Evolutionary conservation across 2,113 vertebrate genomes (phyloP), one percentile per base, ranked within the genome.

Genomic region (Girardinichthys multiradiatus): DNA sequence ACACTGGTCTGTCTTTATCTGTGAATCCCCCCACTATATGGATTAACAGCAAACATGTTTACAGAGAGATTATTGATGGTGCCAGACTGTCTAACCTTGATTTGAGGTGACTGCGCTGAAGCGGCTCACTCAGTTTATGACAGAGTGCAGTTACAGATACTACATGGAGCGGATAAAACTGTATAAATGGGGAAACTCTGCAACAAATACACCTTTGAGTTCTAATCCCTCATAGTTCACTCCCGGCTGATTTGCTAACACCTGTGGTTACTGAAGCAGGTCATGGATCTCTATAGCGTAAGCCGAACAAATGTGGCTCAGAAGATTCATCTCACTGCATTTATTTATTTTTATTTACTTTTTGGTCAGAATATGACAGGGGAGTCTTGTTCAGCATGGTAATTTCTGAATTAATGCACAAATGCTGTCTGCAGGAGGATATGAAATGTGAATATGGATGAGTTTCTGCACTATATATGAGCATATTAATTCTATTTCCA

Each of bases 41-140:
- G 92, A 94, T 94, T 92, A 93, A 87, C 92, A 79, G 87, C 71
- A 89, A 92, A 93, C 89, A 91, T 91, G 88, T 93, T 93, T 93
- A 93, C 90, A 90, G 91, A 87, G 87, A 93, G 91, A 91, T 92
- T 93, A 90, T 75, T 86, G 82, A 66, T 60, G 76, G 74, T 81
- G 84, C 89, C 87, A 87, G 76, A 81, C 85, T 82, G 83, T 66
- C 81, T 83, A 72, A 87, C 82, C 81, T 87, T 89, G 81, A 90
- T 90, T 85, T 89, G 74, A 79, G 86, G 84, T 78, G 76, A 85
- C 72, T 24, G 37, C 74, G 79, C 59, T 69, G 33, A 75, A 85
- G 83, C 71, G 64, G 65, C 61, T 72, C 31, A 9, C 72, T 45
- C 37, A 39, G 64, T 71, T 71, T 68, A 11, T 59, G 57, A 68